Evolutionary conservation across 2,113 vertebrate genomes (phyloP).

Genomic region (Aegithalos caudatus): DNA sequence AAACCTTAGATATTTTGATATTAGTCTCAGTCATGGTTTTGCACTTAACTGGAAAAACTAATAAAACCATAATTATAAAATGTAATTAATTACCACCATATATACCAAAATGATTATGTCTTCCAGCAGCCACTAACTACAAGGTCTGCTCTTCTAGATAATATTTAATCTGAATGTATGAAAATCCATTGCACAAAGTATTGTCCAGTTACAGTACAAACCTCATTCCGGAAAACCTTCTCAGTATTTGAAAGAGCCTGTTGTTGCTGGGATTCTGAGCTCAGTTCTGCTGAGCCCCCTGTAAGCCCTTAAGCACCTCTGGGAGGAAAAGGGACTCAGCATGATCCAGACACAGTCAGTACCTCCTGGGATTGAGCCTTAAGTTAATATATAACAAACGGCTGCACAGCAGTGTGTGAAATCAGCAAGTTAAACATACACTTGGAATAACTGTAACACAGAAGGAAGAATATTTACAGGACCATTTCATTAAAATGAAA

Average conservation of each 20-base stretch:
- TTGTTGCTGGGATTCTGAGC: background rate
- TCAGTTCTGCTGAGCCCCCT: background rate
- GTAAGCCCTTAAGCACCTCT: background rate
- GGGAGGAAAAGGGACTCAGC: background rate
- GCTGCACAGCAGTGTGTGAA: conserved; percentile 48
- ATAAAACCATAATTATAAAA: background rate
- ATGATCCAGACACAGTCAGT: background rate
- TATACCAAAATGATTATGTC: background rate
- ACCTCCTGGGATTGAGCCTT: background rate
- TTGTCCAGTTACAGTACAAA: conserved; percentile 3
- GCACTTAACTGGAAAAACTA: background rate
- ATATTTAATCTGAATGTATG: conserved; percentile 2
- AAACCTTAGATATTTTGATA: background rate
- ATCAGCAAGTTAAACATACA: conserved; percentile 66
- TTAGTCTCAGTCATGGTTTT: background rate
- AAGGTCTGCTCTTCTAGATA: background rate
- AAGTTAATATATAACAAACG: conserved; percentile 73
- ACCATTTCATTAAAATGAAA: background rate
- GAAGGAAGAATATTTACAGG: background rate
- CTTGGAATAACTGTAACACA: conserved; percentile 43
- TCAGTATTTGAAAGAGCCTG: background rate
- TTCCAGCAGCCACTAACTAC: background rate
- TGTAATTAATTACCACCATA: background rate
- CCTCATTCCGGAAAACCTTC: conserved; percentile 49
- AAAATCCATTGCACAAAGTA: conserved; percentile 28